Evolutionary conservation across 2,888 invertebrate species (phyloP).

Genomic region (Zootermopsis nevadensis): DNA sequence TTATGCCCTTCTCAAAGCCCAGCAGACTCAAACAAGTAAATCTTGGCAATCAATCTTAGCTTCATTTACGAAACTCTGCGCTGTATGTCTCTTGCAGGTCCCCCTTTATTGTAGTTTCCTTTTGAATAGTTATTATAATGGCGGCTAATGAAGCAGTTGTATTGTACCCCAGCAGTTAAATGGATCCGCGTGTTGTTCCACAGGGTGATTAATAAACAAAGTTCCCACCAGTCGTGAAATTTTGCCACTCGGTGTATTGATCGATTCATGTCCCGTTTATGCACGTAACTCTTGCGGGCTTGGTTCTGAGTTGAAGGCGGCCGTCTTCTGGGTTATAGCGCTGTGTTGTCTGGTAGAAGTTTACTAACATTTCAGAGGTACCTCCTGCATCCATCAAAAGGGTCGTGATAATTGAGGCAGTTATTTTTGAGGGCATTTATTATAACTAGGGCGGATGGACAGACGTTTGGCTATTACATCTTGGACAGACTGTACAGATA

Average conservation of each 20-base stretch:
- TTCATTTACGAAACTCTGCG: constrained; percentile 16
- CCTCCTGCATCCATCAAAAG: too few species aligned
- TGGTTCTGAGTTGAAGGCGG: too few species aligned
- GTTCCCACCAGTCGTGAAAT: not conserved
- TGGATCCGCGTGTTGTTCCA: not conserved
- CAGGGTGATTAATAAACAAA: constrained; percentile 1
- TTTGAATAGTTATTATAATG: constrained; percentile 22
- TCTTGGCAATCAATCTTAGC: constrained; percentile 17
- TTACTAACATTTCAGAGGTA: too few species aligned
- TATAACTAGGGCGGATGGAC: not conserved
- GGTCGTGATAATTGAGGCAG: too few species aligned
- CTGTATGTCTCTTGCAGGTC: constrained; percentile 6
- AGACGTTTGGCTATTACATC: not conserved
- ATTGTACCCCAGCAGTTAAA: not conserved
- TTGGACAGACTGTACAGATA: not conserved
- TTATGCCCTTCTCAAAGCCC: not conserved
- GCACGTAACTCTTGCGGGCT: too few species aligned
- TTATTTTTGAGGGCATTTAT: not conserved
- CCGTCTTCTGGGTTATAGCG: too few species aligned
- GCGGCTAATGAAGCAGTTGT: constrained; percentile 6
- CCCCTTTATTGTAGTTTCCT: not conserved
- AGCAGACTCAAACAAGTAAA: constrained; percentile 14
- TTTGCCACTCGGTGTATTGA: not conserved
- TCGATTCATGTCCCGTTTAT: too few species aligned
- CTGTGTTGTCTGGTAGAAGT: too few species aligned